Conservation (phyloP, 1,140 invertebrate genomes). For the Drosophila prosaltans region DNA sequence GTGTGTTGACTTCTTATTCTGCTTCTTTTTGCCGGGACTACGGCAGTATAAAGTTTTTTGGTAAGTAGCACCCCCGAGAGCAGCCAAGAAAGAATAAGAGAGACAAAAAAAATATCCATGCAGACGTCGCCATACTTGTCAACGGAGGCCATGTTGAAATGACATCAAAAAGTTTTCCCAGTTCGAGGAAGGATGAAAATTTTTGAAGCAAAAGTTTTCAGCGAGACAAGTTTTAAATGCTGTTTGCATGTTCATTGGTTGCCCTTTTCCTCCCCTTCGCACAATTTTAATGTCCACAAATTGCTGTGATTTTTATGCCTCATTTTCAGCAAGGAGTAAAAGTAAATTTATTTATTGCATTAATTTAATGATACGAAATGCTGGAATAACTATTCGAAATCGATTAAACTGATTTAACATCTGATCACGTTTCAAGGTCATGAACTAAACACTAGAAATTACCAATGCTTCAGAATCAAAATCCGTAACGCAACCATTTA, state of each 20-base stretch:
- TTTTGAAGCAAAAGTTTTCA: conserved; percentile 39
- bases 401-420: neutral
- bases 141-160: conserved; percentile 60
- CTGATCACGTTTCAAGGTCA: neutral
- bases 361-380: neutral
- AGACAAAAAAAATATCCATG: conserved; percentile 19
- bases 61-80: conserved; percentile 69
- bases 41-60: conserved; percentile 66
- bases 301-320: conserved; percentile 63
- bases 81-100: conserved; percentile 34
- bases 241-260: conserved; percentile 74
- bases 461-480: neutral
- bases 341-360: conserved; percentile 11
- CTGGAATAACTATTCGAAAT: too few species aligned
- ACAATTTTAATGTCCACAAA: conserved; percentile 44
- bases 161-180: conserved; percentile 70
- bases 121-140: conserved; percentile 66
- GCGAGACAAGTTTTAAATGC: conserved; percentile 75
- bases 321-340: conserved; percentile 30
- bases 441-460: neutral
- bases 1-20: conserved; percentile 39
- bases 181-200: conserved; percentile 21
- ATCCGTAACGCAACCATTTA: conserved; percentile 44
- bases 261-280: neutral
- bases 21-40: neutral